Evolutionary conservation across 2,888 invertebrate species (phyloP).

Genomic region (Synergus itoensis): DNA sequence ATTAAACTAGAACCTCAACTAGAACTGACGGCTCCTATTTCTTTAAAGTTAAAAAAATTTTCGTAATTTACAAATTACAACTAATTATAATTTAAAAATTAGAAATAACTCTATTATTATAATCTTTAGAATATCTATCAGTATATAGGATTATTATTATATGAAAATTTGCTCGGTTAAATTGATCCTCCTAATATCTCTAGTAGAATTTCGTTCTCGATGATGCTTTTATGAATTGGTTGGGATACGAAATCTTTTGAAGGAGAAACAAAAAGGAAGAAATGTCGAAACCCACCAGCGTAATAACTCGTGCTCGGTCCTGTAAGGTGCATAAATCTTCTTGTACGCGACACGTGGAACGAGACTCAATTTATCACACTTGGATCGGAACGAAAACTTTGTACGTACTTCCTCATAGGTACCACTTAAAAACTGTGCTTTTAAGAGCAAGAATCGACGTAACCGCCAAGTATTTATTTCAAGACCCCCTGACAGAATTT

Average conservation of each 20-base stretch:
- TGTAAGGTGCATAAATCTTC: conserved; percentile 19
- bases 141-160: neutral
- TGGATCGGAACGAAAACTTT: conserved; percentile 14
- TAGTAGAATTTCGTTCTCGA: neutral
- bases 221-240: neutral
- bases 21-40: too few relatives aligned
- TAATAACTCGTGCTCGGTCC: conserved; percentile 13
- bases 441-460: neutral
- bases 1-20: too few relatives aligned
- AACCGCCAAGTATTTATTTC: neutral
- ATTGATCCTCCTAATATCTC: neutral
- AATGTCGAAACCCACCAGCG: neutral
- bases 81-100: too few relatives aligned
- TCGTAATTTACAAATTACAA: too few relatives aligned
- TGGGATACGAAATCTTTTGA: neutral
- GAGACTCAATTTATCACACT: conserved; percentile 30
- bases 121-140: too few relatives aligned
- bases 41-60: too few relatives aligned
- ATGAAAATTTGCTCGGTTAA: neutral
- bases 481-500: neutral
- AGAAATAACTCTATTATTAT: too few relatives aligned
- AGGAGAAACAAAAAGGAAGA: neutral
- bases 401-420: conserved; percentile 3
- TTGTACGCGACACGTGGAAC: conserved; percentile 31
- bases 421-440: conserved; percentile 16